phyloP scores from a whole-genome alignment of 2,888 invertebrate genomes.

The Nomada lathburiana region DNA sequence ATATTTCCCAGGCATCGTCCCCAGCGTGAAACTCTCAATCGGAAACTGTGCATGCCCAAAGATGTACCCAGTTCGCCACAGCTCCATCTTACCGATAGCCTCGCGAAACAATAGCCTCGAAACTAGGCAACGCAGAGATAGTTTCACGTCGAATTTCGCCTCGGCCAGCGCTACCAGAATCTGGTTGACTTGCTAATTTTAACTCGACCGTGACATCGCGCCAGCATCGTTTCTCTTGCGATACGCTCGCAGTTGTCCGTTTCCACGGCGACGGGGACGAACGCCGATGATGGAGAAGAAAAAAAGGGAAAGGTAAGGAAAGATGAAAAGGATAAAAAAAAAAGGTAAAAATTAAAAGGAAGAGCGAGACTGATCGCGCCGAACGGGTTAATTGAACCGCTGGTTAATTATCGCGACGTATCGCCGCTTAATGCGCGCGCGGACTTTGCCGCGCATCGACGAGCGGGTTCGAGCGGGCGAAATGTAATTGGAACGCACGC shows the following conservation, averaged over 20 bases:
- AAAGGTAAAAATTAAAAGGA: not conserved
- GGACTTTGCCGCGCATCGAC: conserved; percentile 11
- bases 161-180: conserved; percentile 67
- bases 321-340: no score
- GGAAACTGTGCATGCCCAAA: not conserved
- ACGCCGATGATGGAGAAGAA: not conserved
- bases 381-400: conserved; percentile 43
- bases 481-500: conserved; percentile 17
- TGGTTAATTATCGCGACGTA: conserved; percentile 44
- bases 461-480: not conserved
- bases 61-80: conserved; percentile 19
- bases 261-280: conserved; percentile 15
- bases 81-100: conserved; percentile 15
- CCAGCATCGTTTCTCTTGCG: conserved; percentile 69
- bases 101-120: conserved; percentile 19
- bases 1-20: not conserved
- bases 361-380: not conserved
- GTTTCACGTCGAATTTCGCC: conserved; percentile 58
- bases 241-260: conserved; percentile 68
- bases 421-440: conserved; percentile 52
- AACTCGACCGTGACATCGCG: conserved; percentile 84
- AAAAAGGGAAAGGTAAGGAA: not conserved
- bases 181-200: conserved; percentile 83
- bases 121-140: conserved; percentile 24
- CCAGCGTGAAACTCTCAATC: not conserved